Conservation (phyloP, 2,797 vertebrate species). For the Morelia viridis region DNA sequence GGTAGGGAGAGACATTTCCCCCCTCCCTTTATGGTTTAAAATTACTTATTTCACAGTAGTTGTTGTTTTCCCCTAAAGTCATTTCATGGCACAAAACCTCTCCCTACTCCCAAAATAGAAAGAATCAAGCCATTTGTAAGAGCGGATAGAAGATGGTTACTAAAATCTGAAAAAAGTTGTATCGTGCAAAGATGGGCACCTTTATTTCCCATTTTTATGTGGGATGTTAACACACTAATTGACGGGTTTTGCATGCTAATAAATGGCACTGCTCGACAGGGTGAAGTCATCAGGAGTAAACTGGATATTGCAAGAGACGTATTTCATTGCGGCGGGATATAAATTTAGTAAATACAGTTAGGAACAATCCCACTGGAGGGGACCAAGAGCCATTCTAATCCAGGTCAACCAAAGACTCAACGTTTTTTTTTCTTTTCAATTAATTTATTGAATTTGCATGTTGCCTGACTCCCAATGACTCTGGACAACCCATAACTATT, state of each 20-base stretch:
- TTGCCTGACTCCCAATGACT: background rate
- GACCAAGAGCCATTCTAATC: background rate
- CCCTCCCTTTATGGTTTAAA: background rate
- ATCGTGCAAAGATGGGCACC: background rate
- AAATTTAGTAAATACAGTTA: background rate
- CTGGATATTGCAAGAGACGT: background rate
- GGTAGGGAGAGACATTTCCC: background rate
- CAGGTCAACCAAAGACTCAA: background rate
- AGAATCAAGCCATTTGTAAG: background rate
- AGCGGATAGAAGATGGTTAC: background rate
- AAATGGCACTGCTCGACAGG: background rate
- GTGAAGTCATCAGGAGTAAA: background rate
- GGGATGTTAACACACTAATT: background rate
- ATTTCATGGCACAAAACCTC: constrained; percentile 7
- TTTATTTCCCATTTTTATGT: background rate
- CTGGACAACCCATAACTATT: background rate
- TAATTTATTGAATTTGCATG: background rate
- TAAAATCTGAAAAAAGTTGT: background rate
- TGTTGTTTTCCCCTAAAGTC: background rate
- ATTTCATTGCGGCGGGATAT: background rate
- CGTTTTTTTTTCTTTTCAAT: background rate
- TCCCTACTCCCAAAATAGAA: background rate
- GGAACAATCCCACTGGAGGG: background rate
- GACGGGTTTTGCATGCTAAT: background rate
- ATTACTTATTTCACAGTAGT: constrained; percentile 1